Evolutionary conservation across 1,140 invertebrate species (phyloP).

Genomic region (Diorhabda sublineata): DNA sequence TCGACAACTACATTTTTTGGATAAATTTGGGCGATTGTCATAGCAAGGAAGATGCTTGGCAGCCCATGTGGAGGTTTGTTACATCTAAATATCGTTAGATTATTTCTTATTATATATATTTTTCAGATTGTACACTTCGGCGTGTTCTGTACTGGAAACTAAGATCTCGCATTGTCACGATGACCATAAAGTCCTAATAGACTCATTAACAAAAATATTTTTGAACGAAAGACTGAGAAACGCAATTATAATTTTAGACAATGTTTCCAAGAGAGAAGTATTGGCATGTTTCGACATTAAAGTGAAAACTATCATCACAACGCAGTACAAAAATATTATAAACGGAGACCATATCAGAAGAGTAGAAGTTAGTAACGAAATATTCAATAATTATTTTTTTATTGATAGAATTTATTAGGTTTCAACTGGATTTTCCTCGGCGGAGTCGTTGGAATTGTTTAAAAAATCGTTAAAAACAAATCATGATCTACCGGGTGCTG

Average conservation of each 20-base stretch:
- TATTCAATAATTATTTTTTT: background rate
- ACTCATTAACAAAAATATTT: constrained; percentile 21
- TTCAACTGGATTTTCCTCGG: constrained; percentile 24
- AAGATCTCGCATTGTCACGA: constrained; percentile 18
- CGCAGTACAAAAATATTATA: constrained; percentile 28
- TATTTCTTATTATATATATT: background rate
- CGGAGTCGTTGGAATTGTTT: constrained; percentile 25
- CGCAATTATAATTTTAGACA: constrained; percentile 26
- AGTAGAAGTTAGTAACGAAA: constrained; percentile 16
- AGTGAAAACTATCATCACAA: constrained; percentile 25
- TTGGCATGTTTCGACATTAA: constrained; percentile 24
- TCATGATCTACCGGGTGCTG: constrained; percentile 18
- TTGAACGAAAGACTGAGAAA: constrained; percentile 22
- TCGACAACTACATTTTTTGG: constrained; percentile 28
- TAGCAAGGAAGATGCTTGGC: constrained; percentile 14
- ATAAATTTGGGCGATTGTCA: constrained; percentile 28
- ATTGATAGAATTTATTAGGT: constrained; percentile 7
- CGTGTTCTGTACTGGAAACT: constrained; percentile 4
- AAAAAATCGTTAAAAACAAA: constrained; percentile 26
- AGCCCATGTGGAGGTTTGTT: constrained; percentile 25
- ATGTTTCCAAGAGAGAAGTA: constrained; percentile 22
- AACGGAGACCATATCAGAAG: constrained; percentile 1
- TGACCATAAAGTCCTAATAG: constrained; percentile 20
- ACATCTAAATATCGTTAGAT: background rate
- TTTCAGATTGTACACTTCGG: constrained; percentile 16